These are phyloP conservation scores for Rhagophthalmus giganteus DNA, from an alignment of 2,888 invertebrate genomes.

Conservation along the genomic window DNA sequence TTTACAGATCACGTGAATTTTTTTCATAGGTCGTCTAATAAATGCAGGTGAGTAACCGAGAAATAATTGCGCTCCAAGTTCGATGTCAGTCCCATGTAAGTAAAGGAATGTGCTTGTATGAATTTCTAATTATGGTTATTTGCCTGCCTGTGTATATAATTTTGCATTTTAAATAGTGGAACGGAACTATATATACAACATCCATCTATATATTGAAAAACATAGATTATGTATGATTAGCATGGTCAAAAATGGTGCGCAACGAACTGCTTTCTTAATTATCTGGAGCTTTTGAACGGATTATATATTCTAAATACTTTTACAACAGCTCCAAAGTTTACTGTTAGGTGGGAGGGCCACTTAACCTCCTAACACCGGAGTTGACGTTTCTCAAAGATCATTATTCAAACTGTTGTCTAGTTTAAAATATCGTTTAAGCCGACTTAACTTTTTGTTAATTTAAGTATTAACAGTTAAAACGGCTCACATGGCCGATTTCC, in stretches of 20 bases:
- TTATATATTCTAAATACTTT: constrained; percentile 15
- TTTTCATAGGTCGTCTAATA: constrained; percentile 12
- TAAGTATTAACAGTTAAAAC: constrained; percentile 21
- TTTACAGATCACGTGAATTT: constrained; percentile 5
- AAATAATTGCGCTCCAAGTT: constrained; percentile 28
- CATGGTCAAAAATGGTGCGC: constrained; percentile 11
- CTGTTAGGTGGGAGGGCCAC: constrained; percentile 33
- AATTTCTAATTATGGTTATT: constrained; percentile 32
- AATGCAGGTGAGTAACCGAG: constrained; percentile 21
- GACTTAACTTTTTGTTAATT: constrained; percentile 20
- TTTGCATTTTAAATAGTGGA: constrained; percentile 25
- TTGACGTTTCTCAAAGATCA: constrained; percentile 31
- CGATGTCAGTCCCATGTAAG: constrained; percentile 29
- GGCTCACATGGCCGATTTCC: neutral
- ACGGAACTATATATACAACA: constrained; percentile 12
- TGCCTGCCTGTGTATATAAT: constrained; percentile 26
- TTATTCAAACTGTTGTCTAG: constrained; percentile 26
- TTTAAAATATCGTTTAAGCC: constrained; percentile 25
- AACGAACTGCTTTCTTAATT: constrained; percentile 4
- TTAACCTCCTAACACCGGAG: constrained; percentile 32
- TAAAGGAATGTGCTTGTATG: constrained; percentile 29
- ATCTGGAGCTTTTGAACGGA: constrained; percentile 5
- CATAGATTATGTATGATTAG: constrained; percentile 16
- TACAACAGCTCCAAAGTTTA: constrained; percentile 21
- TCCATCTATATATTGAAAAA: constrained; percentile 16